These are phyloP conservation scores for Poicephalus gulielmi DNA, from an alignment of 2,113 vertebrate genomes.

Conservation along the genomic window DNA sequence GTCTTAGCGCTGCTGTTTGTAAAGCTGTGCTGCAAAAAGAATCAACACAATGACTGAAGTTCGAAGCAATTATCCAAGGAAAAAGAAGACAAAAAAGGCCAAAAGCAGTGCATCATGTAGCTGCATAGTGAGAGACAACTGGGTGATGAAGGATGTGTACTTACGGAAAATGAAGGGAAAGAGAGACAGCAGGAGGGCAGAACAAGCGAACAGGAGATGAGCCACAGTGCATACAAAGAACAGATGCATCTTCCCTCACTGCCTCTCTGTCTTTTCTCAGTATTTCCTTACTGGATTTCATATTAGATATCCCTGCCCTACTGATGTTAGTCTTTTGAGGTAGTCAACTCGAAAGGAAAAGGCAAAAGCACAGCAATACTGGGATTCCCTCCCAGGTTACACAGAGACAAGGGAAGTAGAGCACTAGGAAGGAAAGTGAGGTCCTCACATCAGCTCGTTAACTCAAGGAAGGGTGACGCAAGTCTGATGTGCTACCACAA, in stretches of 20 bases:
- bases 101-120: background rate
- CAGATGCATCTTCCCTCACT: background rate
- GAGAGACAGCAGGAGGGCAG: background rate
- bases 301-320: background rate
- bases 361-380: background rate
- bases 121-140: background rate
- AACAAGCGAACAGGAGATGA: background rate
- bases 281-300: background rate
- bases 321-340: background rate
- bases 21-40: background rate
- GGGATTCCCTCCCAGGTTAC: background rate
- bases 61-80: background rate
- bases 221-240: background rate
- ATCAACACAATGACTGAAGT: background rate
- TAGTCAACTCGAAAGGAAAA: background rate
- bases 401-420: background rate
- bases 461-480: rapidly evolving
- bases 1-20: background rate
- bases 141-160: background rate
- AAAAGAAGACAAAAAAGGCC: background rate
- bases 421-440: background rate
- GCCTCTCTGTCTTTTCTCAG: background rate
- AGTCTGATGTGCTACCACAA: rapidly evolving
- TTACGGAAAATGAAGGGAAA: background rate
- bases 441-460: background rate